A percentile compares a stretch with the other conserved stretches of the same genome.
Conservation (phyloP, 2,113 vertebrate genomes). For the Galeopterus variegatus region DNA sequence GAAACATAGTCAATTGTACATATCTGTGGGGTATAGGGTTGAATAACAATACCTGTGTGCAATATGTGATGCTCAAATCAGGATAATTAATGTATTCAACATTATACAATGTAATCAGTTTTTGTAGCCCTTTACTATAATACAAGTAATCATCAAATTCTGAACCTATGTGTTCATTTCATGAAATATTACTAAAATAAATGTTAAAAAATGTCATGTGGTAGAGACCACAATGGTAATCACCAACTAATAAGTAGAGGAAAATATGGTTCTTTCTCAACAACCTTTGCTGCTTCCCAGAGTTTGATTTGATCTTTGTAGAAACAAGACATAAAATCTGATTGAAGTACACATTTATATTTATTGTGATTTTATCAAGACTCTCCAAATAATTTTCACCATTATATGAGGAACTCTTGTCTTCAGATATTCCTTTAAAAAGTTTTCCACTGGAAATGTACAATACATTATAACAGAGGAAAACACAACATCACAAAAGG, state of each 20-base stretch:
- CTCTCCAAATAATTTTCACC: background rate
- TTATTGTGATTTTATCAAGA: background rate
- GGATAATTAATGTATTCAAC: too few species aligned
- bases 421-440: background rate
- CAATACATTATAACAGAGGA: background rate
- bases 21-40: too few species aligned
- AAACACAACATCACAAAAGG: background rate
- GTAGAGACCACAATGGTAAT: background rate
- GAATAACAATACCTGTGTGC: too few species aligned
- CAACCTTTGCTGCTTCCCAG: background rate
- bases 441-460: background rate
- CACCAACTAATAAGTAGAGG: accelerated
- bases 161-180: background rate
- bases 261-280: background rate
- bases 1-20: too few species aligned
- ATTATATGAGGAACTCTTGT: background rate
- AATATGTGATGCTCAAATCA: too few species aligned
- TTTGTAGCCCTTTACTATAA: too few species aligned
- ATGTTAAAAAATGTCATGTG: background rate
- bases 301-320: background rate
- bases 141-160: background rate
- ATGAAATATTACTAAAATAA: background rate
- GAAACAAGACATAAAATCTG: background rate
- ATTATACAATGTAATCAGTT: too few species aligned
- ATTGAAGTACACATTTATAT: background rate